Evolutionary conservation across 2,797 vertebrate species (phyloP).

Genomic region (Chrysolophus pictus): DNA sequence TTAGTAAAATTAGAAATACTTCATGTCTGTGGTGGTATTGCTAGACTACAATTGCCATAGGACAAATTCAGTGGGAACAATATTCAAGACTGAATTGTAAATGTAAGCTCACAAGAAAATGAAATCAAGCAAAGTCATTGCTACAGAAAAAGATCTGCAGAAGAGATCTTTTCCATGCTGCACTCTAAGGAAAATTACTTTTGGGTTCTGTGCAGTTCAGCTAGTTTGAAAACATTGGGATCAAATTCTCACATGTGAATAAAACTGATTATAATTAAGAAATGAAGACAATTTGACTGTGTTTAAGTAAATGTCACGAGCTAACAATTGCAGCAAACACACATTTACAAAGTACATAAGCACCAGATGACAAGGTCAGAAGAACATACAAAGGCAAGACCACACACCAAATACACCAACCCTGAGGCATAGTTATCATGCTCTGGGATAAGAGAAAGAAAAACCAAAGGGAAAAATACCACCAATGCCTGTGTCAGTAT

Average conservation of each 20-base stretch:
- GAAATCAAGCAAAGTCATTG: not conserved
- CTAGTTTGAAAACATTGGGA: not conserved
- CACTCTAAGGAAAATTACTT: not conserved
- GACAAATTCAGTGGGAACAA: not conserved
- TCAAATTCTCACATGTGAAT: not conserved
- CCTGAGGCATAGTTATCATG: not conserved
- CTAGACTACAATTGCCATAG: not conserved
- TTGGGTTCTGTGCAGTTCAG: not conserved
- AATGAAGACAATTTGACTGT: too few species aligned
- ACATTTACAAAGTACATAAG: not conserved
- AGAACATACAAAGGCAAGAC: not conserved
- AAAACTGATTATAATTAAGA: not conserved
- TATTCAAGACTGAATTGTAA: not conserved
- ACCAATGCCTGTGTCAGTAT: not conserved
- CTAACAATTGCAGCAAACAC: not conserved
- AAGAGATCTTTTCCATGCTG: not conserved
- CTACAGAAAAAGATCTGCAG: not conserved
- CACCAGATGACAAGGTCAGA: not conserved
- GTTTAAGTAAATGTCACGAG: not conserved
- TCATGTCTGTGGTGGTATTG: not conserved
- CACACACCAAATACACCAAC: not conserved
- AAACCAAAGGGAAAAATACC: not conserved
- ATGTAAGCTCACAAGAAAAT: not conserved
- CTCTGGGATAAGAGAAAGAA: not conserved
- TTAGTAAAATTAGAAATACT: not conserved